These are phyloP conservation scores for Suillia variegata DNA, from an alignment of 2,888 invertebrate species.

Conservation along the genomic window DNA sequence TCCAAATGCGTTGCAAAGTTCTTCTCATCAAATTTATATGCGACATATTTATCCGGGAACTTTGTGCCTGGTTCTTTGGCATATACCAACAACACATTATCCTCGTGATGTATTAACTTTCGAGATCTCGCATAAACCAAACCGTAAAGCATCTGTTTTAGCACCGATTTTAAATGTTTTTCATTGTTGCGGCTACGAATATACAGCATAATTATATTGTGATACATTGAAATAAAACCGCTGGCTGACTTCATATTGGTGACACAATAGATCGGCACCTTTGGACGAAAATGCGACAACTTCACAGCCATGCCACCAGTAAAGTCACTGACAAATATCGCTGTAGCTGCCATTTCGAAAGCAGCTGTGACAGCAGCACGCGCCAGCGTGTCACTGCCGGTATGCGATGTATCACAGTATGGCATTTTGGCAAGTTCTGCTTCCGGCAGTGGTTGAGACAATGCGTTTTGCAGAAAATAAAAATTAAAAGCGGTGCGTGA, in stretches of 20 bases:
- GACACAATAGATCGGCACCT: slow-evolving; percentile 46
- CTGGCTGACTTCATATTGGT: slow-evolving; percentile 43
- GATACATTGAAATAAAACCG: slow-evolving; percentile 45
- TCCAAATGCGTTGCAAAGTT: slow-evolving; percentile 38
- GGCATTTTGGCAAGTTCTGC: slow-evolving; percentile 33
- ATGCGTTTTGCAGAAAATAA: slow-evolving; percentile 37
- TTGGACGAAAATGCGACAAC: slow-evolving; percentile 53
- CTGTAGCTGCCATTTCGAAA: slow-evolving; percentile 42
- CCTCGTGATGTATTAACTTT: slow-evolving; percentile 29
- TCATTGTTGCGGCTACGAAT: slow-evolving; percentile 26
- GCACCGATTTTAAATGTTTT: slow-evolving; percentile 32
- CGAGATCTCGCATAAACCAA: slow-evolving; percentile 39
- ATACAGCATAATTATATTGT: slow-evolving; percentile 47
- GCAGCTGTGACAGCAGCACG: slow-evolving; percentile 45
- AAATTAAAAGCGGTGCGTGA: slow-evolving; percentile 31
- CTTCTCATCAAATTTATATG: slow-evolving; percentile 39
- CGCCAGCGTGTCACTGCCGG: slow-evolving; percentile 47
- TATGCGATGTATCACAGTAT: slow-evolving; percentile 42
- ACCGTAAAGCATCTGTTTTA: slow-evolving; percentile 41
- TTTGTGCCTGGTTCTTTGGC: slow-evolving; percentile 29
- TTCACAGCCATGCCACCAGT: slow-evolving; percentile 51
- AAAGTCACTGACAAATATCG: slow-evolving; percentile 47
- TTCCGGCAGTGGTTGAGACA: slow-evolving; percentile 34
- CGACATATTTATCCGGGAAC: slow-evolving; percentile 46
- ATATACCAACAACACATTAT: slow-evolving; percentile 46